These are phyloP conservation scores for Scytalopus superciliaris DNA, from an alignment of 2,113 vertebrate genomes.

Conservation along the genomic window DNA sequence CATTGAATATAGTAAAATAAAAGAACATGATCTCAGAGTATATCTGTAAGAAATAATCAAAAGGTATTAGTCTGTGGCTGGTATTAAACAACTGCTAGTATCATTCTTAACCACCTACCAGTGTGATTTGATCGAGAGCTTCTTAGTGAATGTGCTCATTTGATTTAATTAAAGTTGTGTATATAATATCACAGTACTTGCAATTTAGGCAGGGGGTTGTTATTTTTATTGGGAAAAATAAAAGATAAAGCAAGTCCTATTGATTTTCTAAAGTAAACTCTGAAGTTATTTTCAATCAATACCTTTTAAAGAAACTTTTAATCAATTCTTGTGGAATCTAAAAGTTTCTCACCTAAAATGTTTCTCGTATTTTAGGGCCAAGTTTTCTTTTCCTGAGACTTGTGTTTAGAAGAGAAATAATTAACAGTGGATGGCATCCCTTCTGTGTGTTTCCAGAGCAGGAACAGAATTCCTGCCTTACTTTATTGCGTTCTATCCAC, in stretches of 20 bases:
- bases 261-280: not conserved
- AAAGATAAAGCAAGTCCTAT: not conserved
- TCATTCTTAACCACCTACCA: not conserved
- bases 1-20: not conserved
- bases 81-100: not conserved
- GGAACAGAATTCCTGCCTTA: constrained; percentile 19
- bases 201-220: not conserved
- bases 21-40: not conserved
- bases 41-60: not conserved
- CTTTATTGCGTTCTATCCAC: not conserved
- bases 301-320: not conserved
- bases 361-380: not conserved
- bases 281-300: not conserved
- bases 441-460: not conserved
- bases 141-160: not conserved
- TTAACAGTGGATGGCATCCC: not conserved
- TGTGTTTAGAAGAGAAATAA: not conserved
- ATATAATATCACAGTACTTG: not conserved
- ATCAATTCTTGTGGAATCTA: not conserved
- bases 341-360: not conserved
- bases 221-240: not conserved
- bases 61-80: not conserved
- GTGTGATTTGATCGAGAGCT: not conserved
- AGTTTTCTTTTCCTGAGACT: not conserved
- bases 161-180: not conserved